phyloP scores from a whole-genome alignment of 2,113 vertebrate genomes.

The Conger conger region DNA sequence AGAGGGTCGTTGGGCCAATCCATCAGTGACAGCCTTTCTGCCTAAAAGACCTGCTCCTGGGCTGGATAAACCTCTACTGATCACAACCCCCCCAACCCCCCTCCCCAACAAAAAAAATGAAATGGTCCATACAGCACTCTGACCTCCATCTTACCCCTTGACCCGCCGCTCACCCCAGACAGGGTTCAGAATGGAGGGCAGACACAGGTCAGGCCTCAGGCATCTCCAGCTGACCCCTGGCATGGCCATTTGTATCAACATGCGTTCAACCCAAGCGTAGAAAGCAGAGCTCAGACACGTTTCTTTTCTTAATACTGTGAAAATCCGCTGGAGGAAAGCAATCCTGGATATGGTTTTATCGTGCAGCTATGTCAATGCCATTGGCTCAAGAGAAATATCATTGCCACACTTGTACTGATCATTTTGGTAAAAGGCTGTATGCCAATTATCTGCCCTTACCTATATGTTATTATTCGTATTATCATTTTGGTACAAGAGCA shows the following conservation, averaged over 20 bases:
- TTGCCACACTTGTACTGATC: too few species aligned
- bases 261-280: background rate
- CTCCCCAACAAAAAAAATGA: slow-evolving; percentile 4
- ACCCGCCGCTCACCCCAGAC: slow-evolving; percentile 62
- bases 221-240: slow-evolving; percentile 16
- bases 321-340: background rate
- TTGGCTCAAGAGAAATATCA: background rate
- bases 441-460: too few species aligned
- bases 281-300: background rate
- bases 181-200: slow-evolving; percentile 61
- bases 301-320: background rate
- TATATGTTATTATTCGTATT: too few species aligned
- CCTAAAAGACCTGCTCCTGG: slow-evolving; percentile 53
- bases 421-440: too few species aligned
- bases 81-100: slow-evolving; percentile 36
- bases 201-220: slow-evolving; percentile 34
- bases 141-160: slow-evolving; percentile 71
- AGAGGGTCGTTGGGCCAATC: slow-evolving; percentile 42
- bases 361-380: background rate
- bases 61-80: slow-evolving; percentile 66
- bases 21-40: slow-evolving; percentile 61
- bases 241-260: slow-evolving; percentile 12
- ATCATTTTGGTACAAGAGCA: too few species aligned
- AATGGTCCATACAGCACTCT: slow-evolving; percentile 47
- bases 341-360: background rate